phyloP scores from a whole-genome alignment of 2,797 vertebrate species.

The Spheniscus humboldti region DNA sequence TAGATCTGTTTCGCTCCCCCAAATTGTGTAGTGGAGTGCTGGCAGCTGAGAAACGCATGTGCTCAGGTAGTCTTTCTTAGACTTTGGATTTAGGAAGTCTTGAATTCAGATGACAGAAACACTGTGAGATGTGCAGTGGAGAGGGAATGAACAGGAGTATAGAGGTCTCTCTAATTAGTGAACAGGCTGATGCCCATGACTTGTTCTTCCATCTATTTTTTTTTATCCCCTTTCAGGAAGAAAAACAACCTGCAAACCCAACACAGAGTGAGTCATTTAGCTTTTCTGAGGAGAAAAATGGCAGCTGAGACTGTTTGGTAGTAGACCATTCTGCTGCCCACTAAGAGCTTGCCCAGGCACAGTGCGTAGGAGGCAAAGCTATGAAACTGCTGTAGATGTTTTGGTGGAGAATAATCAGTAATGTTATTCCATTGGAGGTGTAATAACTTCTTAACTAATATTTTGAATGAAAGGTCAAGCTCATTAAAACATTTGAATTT shows the following conservation, averaged over 20 bases:
- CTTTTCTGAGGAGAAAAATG: background rate
- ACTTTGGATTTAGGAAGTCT: background rate
- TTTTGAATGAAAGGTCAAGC: background rate
- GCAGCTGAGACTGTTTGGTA: background rate
- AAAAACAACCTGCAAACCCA: background rate
- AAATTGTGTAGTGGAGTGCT: background rate
- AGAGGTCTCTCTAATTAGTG: background rate
- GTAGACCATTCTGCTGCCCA: background rate
- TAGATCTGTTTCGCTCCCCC: background rate
- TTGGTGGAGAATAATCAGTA: background rate
- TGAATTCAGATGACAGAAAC: background rate
- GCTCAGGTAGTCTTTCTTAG: background rate
- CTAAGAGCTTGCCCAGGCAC: background rate
- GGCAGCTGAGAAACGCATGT: background rate
- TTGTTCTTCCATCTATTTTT: background rate
- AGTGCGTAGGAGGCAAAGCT: background rate
- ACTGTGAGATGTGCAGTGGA: background rate
- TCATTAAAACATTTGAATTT: background rate
- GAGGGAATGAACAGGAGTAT: background rate
- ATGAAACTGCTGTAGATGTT: background rate
- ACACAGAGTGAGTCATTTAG: background rate
- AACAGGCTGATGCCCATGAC: background rate
- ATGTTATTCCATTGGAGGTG: background rate
- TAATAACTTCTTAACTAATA: background rate
- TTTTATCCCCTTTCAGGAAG: background rate